These are phyloP conservation scores for Halocaridina rubra DNA, from an alignment of 2,888 invertebrate genomes.

Conservation along the genomic window DNA sequence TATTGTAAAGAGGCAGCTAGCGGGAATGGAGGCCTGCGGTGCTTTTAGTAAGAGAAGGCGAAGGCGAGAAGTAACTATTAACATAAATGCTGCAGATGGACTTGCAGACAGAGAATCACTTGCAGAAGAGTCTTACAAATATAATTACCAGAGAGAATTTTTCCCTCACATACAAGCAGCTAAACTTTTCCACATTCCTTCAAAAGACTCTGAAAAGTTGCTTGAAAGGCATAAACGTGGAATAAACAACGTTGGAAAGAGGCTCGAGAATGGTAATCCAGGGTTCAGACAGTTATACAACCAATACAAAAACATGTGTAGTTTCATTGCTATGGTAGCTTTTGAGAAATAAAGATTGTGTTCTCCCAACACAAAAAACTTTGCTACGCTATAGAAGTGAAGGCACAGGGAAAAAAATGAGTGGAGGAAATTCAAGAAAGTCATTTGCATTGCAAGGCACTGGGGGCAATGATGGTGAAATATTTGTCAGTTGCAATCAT, in stretches of 20 bases:
- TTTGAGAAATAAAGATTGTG: constrained; percentile 14
- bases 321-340: constrained; percentile 24
- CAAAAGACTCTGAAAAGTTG: not conserved
- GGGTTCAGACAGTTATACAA: constrained; percentile 34
- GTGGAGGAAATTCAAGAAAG: too few species aligned
- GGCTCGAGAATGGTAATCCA: constrained; percentile 30
- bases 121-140: not conserved
- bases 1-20: constrained; percentile 32
- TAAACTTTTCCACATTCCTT: not conserved
- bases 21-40: constrained; percentile 27
- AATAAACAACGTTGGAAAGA: constrained; percentile 17
- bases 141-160: not conserved
- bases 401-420: too few species aligned
- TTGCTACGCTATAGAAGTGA: too few species aligned
- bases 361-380: too few species aligned
- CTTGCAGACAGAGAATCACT: not conserved
- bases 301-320: constrained; percentile 39
- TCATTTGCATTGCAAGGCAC: too few species aligned
- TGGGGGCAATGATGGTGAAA: too few species aligned
- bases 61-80: not conserved
- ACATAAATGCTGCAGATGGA: not conserved
- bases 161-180: not conserved
- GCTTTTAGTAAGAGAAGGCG: constrained; percentile 26
- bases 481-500: too few species aligned
- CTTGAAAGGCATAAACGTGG: not conserved